phyloP scores from a whole-genome alignment of 2,888 invertebrate genomes.

The Tethea ocularis region DNA sequence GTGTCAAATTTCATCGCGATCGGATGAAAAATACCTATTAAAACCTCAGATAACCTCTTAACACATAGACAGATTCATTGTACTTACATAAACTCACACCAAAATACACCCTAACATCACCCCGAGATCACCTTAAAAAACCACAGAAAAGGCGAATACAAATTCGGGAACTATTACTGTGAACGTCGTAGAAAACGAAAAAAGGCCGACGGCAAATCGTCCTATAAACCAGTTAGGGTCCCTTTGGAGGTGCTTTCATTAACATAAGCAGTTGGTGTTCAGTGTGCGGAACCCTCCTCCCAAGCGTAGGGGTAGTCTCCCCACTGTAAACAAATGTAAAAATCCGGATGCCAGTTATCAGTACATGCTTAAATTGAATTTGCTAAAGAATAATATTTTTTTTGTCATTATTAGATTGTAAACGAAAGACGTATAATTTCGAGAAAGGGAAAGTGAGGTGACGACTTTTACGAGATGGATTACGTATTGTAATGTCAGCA shows the following conservation, averaged over 20 bases:
- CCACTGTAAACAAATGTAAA: neutral
- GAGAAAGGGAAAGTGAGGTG: too few relatives aligned
- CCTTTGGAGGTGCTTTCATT: constrained; percentile 1
- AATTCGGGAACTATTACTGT: neutral
- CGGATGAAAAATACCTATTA: too few relatives aligned
- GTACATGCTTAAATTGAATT: neutral
- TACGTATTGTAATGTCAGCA: too few relatives aligned
- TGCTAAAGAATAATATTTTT: neutral
- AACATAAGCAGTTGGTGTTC: neutral
- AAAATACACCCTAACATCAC: neutral
- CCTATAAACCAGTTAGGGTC: constrained; percentile 1
- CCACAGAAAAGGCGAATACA: neutral
- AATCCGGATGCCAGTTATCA: neutral
- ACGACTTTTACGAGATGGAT: too few relatives aligned
- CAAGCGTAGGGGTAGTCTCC: neutral
- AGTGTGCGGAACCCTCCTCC: neutral
- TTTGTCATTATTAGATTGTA: too few relatives aligned
- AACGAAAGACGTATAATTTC: too few relatives aligned
- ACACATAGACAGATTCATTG: too few relatives aligned
- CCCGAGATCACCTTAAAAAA: neutral
- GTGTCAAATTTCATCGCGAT: too few relatives aligned
- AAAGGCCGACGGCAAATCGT: neutral
- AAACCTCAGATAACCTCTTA: too few relatives aligned
- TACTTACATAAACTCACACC: neutral
- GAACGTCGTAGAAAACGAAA: neutral